These are phyloP conservation scores for Halcyon smyrnensis DNA, from an alignment of 2,797 vertebrate genomes.

Conservation along the genomic window DNA sequence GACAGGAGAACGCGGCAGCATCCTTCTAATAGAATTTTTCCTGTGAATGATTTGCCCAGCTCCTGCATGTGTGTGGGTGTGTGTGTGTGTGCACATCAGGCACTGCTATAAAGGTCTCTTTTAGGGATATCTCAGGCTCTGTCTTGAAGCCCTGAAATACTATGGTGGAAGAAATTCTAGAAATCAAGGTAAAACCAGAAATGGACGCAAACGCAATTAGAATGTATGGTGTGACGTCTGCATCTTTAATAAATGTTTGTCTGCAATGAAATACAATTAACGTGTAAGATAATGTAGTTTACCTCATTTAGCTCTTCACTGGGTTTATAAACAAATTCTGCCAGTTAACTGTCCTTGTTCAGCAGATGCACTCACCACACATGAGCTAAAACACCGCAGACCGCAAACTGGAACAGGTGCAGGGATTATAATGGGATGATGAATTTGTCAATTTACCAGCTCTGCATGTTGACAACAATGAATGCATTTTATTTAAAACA, in stretches of 20 bases:
- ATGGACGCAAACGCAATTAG: slow-evolving; percentile 75
- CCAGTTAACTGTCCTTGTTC: slow-evolving; percentile 72
- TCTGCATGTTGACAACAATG: slow-evolving; percentile 32
- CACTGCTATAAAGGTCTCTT: background rate
- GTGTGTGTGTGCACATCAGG: accelerated
- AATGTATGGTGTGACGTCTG: slow-evolving; percentile 74
- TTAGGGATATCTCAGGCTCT: background rate
- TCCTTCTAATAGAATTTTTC: background rate
- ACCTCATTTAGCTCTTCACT: slow-evolving; percentile 78
- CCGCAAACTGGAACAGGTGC: slow-evolving; percentile 75
- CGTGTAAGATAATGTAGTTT: slow-evolving; percentile 79
- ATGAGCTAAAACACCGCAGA: slow-evolving; percentile 57
- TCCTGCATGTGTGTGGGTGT: background rate
- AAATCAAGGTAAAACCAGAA: slow-evolving; percentile 69
- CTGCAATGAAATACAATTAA: slow-evolving; percentile 80
- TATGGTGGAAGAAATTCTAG: slow-evolving; percentile 42
- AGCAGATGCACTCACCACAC: slow-evolving; percentile 75
- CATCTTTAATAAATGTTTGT: slow-evolving; percentile 78
- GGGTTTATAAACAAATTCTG: slow-evolving; percentile 81
- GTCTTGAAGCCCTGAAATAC: background rate
- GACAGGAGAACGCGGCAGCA: background rate
- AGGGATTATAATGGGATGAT: slow-evolving; percentile 63
- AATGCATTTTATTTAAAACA: slow-evolving; percentile 55
- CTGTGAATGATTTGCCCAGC: accelerated
- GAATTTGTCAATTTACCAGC: slow-evolving; percentile 65